Evolutionary conservation across 2,888 invertebrate species (phyloP), one percentile per base, ranked within the genome.

Genomic region (Philopedon plagiatum): DNA sequence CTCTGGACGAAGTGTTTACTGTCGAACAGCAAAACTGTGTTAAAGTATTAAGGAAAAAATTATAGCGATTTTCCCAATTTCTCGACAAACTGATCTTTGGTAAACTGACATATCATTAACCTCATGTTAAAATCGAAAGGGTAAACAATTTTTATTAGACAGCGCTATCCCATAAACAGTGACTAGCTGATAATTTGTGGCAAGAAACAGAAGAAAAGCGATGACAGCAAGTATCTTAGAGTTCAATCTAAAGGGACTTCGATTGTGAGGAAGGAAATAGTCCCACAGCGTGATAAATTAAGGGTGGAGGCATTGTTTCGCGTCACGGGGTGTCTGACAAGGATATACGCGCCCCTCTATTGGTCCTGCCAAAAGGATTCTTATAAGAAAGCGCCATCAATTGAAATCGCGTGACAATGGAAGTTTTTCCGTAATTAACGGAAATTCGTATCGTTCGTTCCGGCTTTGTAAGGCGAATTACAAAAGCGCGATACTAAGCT

Each of bases 281-380:
- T 84, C 84, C 85, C 82, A 82, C 81, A 80, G 84, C 80, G 85
- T 85, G 85, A 85, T 85, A 85, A 84, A 85, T 85, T 84, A 84
- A 82, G 83, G 83, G 80, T 79, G 80, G 81, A 79, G 78, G 81
- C 82, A 84, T 85, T 85, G 85, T 85, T 84, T 85, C 83, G 83
- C 81, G 78, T 81, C 82, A 78, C 78, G 80, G 82, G 83, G 80
- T 77, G 82, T 75, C 80, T 84, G 84, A 84, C 84, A 84, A 83
- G 82, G 84, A 84, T 84, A 84, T 83, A 84, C 82, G 82, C 82
- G 78, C 77, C 80, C 81, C 79, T 76, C 78, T 77, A 78, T 78
- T 73, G 78, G 79, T 79, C 79, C 79, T 80, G 77, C 78, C 78
- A 78, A 80, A 39, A 83, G 82, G 83, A 83, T 82, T 81, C 81